These are phyloP conservation scores for Leptonema lineaticorne DNA, from an alignment of 1,140 invertebrate genomes.

Conservation along the genomic window DNA sequence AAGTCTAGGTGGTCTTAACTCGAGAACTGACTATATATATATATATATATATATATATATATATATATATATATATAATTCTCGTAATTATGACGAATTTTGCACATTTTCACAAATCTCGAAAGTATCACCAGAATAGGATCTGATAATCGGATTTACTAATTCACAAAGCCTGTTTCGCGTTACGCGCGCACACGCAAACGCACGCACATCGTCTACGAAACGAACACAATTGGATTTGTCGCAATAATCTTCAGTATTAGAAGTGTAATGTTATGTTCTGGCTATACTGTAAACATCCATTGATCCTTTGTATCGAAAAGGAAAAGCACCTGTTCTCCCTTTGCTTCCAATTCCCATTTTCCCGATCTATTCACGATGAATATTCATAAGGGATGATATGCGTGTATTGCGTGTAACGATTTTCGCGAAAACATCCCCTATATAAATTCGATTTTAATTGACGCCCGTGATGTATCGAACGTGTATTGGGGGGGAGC, in stretches of 20 bases:
- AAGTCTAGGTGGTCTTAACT: too few relatives aligned
- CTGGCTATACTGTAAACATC: neutral
- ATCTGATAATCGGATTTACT: slow-evolving; percentile 14
- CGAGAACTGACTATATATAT: neutral
- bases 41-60: slow-evolving; percentile 7
- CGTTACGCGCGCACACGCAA: neutral
- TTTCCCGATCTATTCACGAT: neutral
- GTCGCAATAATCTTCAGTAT: slow-evolving; percentile 7
- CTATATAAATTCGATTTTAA: neutral
- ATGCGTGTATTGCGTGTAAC: neutral
- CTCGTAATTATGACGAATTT: neutral
- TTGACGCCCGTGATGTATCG: neutral
- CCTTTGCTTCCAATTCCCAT: neutral
- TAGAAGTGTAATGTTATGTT: neutral
- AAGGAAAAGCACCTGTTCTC: neutral
- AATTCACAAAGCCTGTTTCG: slow-evolving; percentile 1
- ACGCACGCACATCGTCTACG: neutral
- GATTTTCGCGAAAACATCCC: neutral
- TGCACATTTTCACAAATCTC: neutral
- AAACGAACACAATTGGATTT: slow-evolving; percentile 6
- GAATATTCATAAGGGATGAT: slow-evolving; percentile 3
- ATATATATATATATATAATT: neutral
- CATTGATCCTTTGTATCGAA: slow-evolving; percentile 7
- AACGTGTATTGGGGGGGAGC: too few relatives aligned
- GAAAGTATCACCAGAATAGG: neutral